Evolutionary conservation across 2,113 vertebrate species (phyloP).

Genomic region (Stegastes partitus): DNA sequence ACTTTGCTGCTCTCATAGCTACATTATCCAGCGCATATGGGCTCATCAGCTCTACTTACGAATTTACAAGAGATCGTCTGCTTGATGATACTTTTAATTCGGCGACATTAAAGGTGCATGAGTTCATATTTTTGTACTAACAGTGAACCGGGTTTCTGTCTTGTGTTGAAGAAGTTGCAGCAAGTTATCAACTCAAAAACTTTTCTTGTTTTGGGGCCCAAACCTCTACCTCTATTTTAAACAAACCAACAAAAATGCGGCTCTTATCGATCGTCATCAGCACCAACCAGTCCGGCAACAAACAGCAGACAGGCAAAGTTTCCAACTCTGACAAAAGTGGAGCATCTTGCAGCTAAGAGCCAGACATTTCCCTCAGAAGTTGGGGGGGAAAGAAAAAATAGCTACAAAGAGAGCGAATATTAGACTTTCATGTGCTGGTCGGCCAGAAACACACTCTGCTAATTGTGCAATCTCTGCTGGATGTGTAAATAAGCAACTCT

Average conservation of each 20-base stretch:
- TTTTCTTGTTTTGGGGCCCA: neutral
- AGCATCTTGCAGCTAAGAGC: neutral
- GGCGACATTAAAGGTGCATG: neutral
- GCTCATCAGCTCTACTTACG: neutral
- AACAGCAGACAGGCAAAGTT: neutral
- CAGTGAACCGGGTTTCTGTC: neutral
- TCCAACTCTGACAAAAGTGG: neutral
- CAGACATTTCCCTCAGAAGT: slow-evolving; percentile 1
- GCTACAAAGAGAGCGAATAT: slow-evolving; percentile 1
- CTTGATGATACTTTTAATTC: neutral
- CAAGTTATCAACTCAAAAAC: neutral
- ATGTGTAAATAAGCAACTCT: neutral
- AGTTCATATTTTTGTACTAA: neutral
- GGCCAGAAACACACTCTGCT: neutral
- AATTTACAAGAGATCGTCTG: neutral
- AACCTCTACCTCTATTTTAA: neutral
- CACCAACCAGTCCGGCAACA: no score
- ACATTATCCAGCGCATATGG: neutral
- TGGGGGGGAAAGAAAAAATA: neutral
- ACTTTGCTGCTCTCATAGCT: neutral
- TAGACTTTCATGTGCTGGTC: slow-evolving; percentile 14
- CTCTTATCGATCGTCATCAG: slow-evolving; percentile 1
- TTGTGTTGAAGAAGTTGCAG: neutral
- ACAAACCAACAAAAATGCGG: no score
- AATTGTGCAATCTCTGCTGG: neutral